phyloP scores from a whole-genome alignment of 1,140 invertebrate genomes.

The Drosophila murphyi region DNA sequence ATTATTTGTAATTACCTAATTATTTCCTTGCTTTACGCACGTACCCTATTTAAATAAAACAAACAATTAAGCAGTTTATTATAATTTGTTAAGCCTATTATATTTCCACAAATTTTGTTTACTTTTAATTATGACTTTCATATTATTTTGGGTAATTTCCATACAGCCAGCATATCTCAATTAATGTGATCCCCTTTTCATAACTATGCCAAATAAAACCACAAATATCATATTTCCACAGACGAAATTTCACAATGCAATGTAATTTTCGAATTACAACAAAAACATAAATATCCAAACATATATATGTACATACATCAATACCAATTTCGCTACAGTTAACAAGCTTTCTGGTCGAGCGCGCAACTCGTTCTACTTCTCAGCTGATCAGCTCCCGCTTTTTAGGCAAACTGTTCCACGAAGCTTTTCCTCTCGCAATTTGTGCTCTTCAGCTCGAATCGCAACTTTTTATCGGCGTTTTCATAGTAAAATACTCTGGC shows the following conservation, averaged over 20 bases:
- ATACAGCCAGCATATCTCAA: background rate
- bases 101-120: too few species aligned
- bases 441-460: slow-evolving; percentile 11
- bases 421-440: slow-evolving; percentile 1
- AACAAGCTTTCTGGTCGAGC: slow-evolving; percentile 8
- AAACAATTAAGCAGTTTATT: background rate
- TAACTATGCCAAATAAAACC: background rate
- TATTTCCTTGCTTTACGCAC: background rate
- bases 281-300: background rate
- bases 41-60: background rate
- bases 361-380: slow-evolving; percentile 33
- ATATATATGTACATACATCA: background rate
- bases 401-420: background rate
- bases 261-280: slow-evolving; percentile 11
- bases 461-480: background rate
- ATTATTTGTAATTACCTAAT: background rate
- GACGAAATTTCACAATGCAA: slow-evolving; percentile 6
- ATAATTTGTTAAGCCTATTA: background rate
- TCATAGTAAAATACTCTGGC: background rate
- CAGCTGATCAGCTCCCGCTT: slow-evolving; percentile 5
- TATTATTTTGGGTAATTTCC: background rate
- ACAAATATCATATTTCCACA: background rate
- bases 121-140: too few species aligned
- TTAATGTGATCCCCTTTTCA: background rate
- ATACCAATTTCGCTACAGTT: background rate